phyloP scores from a whole-genome alignment of 2,888 invertebrate species.

The Dexiosoma caninum region DNA sequence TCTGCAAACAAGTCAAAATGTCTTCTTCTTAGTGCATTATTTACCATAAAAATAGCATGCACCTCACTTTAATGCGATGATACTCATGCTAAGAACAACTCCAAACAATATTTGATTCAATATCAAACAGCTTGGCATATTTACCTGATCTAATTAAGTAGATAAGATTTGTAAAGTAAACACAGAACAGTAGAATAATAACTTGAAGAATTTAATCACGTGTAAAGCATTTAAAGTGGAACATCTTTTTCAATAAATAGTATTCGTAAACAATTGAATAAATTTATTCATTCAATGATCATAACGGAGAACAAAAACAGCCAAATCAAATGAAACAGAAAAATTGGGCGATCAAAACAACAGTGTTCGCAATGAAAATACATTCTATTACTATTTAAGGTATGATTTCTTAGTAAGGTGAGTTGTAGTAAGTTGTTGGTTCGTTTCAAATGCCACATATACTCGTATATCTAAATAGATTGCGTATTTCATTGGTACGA shows the following conservation, averaged over 20 bases:
- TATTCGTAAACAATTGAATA: not conserved
- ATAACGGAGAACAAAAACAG: not conserved
- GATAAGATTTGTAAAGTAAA: conserved; percentile 48
- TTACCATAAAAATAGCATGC: too few species aligned
- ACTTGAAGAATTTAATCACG: conserved; percentile 38
- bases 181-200: not conserved
- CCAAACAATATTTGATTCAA: conserved; percentile 32
- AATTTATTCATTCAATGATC: not conserved
- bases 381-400: conserved; percentile 24
- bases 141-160: conserved; percentile 21
- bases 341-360: not conserved
- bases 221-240: conserved; percentile 1
- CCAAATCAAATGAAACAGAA: not conserved
- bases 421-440: not conserved
- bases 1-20: too few species aligned
- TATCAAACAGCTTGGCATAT: conserved; percentile 21
- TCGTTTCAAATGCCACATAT: not conserved
- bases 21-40: too few species aligned
- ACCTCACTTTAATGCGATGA: too few species aligned
- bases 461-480: not conserved
- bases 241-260: not conserved
- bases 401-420: conserved; percentile 36
- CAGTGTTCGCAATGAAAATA: not conserved
- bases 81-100: not conserved
- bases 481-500: conserved; percentile 5